phyloP scores from a whole-genome alignment of 2,113 vertebrate species.

The Phodopus roborovskii region DNA sequence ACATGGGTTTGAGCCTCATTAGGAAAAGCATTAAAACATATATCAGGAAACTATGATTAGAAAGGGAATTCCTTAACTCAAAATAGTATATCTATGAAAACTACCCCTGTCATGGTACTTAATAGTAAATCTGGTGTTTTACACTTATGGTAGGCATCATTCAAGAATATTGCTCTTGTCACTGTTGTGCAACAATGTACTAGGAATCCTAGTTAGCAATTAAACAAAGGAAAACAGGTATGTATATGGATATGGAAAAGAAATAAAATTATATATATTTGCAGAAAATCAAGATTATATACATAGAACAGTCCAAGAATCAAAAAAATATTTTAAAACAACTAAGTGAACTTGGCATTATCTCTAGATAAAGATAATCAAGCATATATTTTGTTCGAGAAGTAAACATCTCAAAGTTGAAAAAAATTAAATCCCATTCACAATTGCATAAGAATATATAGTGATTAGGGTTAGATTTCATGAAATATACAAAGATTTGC shows the following conservation, averaged over 20 bases:
- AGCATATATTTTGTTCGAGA: conserved; percentile 12
- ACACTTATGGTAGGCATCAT: background rate
- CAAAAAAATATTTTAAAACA: conserved; percentile 30
- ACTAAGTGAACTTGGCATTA: conserved; percentile 37
- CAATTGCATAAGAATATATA: conserved; percentile 31
- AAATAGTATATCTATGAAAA: conserved; percentile 8
- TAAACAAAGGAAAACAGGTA: background rate
- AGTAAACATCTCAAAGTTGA: conserved; percentile 23
- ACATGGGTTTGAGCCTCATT: background rate
- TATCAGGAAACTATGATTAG: conserved; percentile 20
- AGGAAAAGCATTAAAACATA: background rate
- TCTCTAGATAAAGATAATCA: conserved; percentile 6
- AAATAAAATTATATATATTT: conserved; percentile 4
- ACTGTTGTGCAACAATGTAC: background rate
- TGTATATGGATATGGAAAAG: background rate
- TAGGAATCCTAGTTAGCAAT: conserved; percentile 15
- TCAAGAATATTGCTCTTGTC: background rate
- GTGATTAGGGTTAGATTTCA: conserved; percentile 22
- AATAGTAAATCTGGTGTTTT: conserved; percentile 29
- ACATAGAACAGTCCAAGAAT: background rate
- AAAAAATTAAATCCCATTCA: conserved; percentile 25
- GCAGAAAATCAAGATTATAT: background rate
- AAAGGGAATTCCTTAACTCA: background rate
- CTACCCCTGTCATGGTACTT: background rate
- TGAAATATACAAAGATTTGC: conserved; percentile 9